Base-by-base conservation (phyloP, 2,113 vertebrate genomes). In the Gambusia affinis region DNA sequence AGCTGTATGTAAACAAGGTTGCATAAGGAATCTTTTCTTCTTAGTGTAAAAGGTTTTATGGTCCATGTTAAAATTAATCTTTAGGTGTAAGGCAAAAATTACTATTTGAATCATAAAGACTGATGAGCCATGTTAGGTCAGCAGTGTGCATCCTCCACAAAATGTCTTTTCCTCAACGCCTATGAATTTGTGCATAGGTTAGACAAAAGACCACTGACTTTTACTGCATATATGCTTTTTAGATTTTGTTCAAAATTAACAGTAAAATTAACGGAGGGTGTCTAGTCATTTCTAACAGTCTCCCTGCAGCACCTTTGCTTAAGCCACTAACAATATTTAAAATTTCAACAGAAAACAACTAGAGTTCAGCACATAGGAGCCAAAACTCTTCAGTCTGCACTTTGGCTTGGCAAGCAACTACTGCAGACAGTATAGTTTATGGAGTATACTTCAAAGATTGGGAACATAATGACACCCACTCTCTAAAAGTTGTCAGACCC, bases 271-370 rank as follows among this genome's bases (percentile, higher is more conserved):
- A 42, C 39, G 15, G 51, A 10, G 24, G 24, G 24, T 24, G 24
- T 57, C 8, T 24, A 2, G 22, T 10, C 22, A 57, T 57, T 57
- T 24, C 19, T 24, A 57, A 57, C 8, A n/a, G 51, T 24, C 51
- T n/a, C 35, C 37, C 14, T 28, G 60, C 35, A 76, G 42, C 4
- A 29, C 19, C 7, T 24, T 39, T 64, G 31, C 39, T 72, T 24
- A 66, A 37, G 29, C 61, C 19, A 64, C 29, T 60, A 37, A 57
- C 44, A 75, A 39, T 39, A 70, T 71, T 39, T 64, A 64, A 67
- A 29, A 30, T 2, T 12, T 60, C 39, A 12, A 65, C 69, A 54
- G 0, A 29, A 78, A 12, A 57, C 51, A 57, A 57, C 10, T 57
- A 24, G 19, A 60, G 35, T 66, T 22, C 27, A 22, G 14, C 28